These are phyloP conservation scores for Drosophila guanche DNA, from an alignment of 1,140 invertebrate genomes.

Conservation along the genomic window DNA sequence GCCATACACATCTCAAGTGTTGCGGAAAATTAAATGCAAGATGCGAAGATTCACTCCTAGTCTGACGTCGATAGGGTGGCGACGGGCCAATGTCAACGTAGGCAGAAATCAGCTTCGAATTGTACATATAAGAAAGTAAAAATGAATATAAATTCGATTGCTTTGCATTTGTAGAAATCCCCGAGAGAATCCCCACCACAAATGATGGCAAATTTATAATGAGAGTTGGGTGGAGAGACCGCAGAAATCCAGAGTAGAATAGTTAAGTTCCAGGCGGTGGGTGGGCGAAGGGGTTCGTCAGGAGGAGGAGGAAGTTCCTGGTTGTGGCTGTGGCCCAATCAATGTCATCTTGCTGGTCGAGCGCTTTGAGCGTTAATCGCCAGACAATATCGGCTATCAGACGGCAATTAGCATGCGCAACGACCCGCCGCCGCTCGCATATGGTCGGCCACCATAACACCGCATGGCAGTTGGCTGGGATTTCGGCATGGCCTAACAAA, in stretches of 20 bases:
- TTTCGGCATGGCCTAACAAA: slow-evolving; percentile 26
- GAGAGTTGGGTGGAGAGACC: slow-evolving; percentile 59
- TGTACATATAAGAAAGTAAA: background rate
- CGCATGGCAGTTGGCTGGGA: slow-evolving; percentile 7
- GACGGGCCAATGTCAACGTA: slow-evolving; percentile 31
- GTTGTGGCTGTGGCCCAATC: slow-evolving; percentile 30
- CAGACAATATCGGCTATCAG: slow-evolving; percentile 53
- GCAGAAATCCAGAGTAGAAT: slow-evolving; percentile 45
- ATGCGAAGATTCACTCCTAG: slow-evolving; percentile 12
- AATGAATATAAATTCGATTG: background rate
- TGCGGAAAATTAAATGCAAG: slow-evolving; percentile 22
- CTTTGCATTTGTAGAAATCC: slow-evolving; percentile 24
- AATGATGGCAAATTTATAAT: slow-evolving; percentile 23
- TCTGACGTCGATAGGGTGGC: slow-evolving; percentile 14
- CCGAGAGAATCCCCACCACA: slow-evolving; percentile 17
- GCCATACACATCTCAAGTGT: slow-evolving; percentile 15
- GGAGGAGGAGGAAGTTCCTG: background rate
- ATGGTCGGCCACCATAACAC: slow-evolving; percentile 23
- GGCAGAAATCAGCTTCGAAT: background rate
- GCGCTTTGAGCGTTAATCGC: slow-evolving; percentile 37
- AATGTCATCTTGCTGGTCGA: slow-evolving; percentile 53
- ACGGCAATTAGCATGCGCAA: slow-evolving; percentile 66
- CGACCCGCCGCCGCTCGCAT: slow-evolving; percentile 24
- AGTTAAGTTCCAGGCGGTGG: slow-evolving; percentile 28
- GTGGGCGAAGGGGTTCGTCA: background rate